Evolutionary conservation across 2,888 invertebrate genomes (phyloP).

Genomic region (Embidobia sp.): DNA sequence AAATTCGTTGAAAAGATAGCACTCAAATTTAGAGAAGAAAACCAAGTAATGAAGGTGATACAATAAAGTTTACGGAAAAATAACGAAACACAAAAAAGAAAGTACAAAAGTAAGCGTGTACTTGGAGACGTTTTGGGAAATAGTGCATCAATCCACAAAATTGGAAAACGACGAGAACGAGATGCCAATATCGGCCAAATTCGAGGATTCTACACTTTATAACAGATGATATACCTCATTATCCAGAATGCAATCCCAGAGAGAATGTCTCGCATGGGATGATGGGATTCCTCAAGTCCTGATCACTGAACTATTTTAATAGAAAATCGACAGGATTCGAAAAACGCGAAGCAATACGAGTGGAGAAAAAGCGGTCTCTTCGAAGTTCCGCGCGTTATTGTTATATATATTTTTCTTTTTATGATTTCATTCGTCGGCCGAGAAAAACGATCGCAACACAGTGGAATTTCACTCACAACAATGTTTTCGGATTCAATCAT

Average conservation of each 20-base stretch:
- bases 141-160: constrained; percentile 17
- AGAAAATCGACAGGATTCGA: constrained; percentile 23
- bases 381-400: constrained; percentile 18
- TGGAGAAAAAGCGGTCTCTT: neutral
- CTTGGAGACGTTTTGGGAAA: no score
- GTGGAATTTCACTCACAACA: constrained; percentile 16
- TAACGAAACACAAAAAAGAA: no score
- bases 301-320: constrained; percentile 41
- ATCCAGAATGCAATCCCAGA: constrained; percentile 42
- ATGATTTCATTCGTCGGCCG: constrained; percentile 26
- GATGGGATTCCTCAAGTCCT: constrained; percentile 33
- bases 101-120: constrained; percentile 28
- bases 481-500: no score
- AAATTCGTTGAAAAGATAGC: no score
- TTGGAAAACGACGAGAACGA: constrained; percentile 34
- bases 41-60: no score
- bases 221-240: constrained; percentile 45
- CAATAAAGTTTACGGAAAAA: no score
- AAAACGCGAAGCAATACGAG: constrained; percentile 4
- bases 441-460: constrained; percentile 1
- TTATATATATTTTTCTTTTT: constrained; percentile 16
- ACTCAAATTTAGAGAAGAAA: no score
- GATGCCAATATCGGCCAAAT: constrained; percentile 25
- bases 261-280: constrained; percentile 38
- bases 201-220: constrained; percentile 34